Base-by-base conservation (phyloP, 2,113 vertebrate species). In the Hassar affinis region DNA sequence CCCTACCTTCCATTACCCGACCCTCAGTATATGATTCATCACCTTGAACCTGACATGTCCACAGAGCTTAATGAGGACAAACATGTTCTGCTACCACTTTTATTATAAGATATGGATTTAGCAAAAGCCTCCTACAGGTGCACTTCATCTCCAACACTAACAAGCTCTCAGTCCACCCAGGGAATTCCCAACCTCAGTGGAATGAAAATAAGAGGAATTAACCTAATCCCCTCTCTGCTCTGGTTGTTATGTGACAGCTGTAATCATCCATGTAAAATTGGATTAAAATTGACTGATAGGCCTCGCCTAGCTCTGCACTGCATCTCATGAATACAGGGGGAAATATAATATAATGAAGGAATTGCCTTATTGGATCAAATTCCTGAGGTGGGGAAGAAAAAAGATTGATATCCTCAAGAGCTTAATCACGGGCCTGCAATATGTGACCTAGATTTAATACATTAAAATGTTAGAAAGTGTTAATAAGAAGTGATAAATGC, bases 251-350 rank as follows among this genome's bases (percentile, higher is more conserved):
- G 51, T 35, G 61, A 78, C 0, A 20, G 47, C 82, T 56, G 49
- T 68, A 78, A 83, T 78, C 20, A 30, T 68, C 59, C n/a, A 30
- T 27, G 74, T 47, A 30, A 56, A 56, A 83, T 78, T 78, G 35
- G 49, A 83, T 83, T 83, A 68, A 77, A 66, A 56, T 54, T 54
- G 82, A 35, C 25, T 54, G 57, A 78, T 56, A 64, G 81, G 20
- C 9, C 12, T 78, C 38, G 45, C 33, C 35, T 68, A 66, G n/a
- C 57, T 51, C 69, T 49, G 18, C 35, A 75, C 10, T 49, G 47
- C 33, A 25, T 38, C 75, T 57, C 17, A 78, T 35, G 12, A 30
- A 57, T 18, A 56, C 30, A 10, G 15, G 45, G 20, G 56, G 18
- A 69, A 42, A 35, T 62, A 76, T 62, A 64, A 52, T 64, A 45